Conservation (phyloP, 2,113 vertebrate genomes). For the Zosterops pallidus region DNA sequence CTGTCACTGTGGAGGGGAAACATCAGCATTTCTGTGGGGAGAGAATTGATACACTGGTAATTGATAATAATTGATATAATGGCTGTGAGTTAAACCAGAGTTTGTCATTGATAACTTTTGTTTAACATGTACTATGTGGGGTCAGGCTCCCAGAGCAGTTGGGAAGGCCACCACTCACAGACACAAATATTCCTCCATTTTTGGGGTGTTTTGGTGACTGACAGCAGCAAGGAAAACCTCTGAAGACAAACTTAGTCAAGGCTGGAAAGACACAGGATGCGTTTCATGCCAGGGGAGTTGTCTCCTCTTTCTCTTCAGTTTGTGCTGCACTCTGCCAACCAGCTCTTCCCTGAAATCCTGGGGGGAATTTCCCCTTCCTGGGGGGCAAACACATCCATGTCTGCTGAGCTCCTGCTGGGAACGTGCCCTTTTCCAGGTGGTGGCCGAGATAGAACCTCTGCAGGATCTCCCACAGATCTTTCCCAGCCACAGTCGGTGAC, state of each 20-base stretch:
- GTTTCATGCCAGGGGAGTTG: neutral
- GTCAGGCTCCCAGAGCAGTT: neutral
- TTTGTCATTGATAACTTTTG: neutral
- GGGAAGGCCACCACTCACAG: neutral
- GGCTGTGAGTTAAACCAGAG: neutral
- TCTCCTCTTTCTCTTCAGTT: neutral
- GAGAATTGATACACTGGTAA: fast-evolving
- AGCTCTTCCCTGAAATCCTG: neutral
- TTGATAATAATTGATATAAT: no score
- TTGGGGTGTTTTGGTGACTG: neutral
- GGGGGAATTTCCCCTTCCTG: neutral
- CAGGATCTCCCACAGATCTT: neutral
- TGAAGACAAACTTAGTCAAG: neutral
- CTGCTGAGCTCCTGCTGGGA: neutral
- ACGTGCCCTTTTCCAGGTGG: neutral
- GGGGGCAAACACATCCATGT: neutral
- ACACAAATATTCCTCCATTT: fast-evolving
- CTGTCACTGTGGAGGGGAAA: fast-evolving
- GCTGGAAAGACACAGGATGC: neutral
- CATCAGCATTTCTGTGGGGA: neutral
- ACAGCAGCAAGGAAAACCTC: neutral
- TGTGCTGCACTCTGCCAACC: neutral
- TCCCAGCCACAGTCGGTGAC: neutral
- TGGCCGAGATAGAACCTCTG: neutral
- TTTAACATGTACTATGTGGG: fast-evolving